Base-by-base conservation (phyloP, 2,113 vertebrate species). In the Aphelocoma coerulescens region DNA sequence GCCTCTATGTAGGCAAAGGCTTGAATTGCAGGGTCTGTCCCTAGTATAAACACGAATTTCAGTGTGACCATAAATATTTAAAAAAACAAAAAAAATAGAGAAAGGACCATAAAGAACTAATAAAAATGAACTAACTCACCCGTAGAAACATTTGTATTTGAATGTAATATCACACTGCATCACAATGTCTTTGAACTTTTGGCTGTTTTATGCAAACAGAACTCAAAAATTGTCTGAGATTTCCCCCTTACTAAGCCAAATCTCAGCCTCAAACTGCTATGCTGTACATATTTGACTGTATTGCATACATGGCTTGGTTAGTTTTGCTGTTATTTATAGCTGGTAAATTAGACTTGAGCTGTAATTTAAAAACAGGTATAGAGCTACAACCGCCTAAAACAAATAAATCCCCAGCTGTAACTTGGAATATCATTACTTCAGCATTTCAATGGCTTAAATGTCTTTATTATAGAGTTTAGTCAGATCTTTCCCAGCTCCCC, bases 361-460 rank as follows among this genome's bases (percentile, higher is more conserved):
- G 15, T 67, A 77, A 71, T 71, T 79, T 81, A 32, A 65, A 83
- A 84, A 6, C 5, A 78, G 19, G 11, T 86, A 57, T 33, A 74
- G 17, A 76, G 19, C 30, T 32, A 63, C 3, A 44, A 8, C 11
- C 15, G 23, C 16, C 12, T 52, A 32, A 61, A 86, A 68, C 22
- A 68, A 39, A 71, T 63, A 55, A 72, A 39, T 28, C 6, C 7
- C 3, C 17, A 13, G 6, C 9, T 71, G 11, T 16, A 62, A 1
- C 3, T 69, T 75, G 4, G 18, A 32, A 39, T 46, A 19, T 19
- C 23, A 1, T 48, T 71, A 3, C 8, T 82, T 91, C 23, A 52
- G 2, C 1, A 2, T 49, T 48, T 33, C 7, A 18, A 0, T 27
- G 18, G 13, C n/a, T 4, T 55, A 24, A 11, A 37, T 22, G 1